Conservation (phyloP, 2,888 invertebrate genomes). For the Alentia gelatinosa region DNA sequence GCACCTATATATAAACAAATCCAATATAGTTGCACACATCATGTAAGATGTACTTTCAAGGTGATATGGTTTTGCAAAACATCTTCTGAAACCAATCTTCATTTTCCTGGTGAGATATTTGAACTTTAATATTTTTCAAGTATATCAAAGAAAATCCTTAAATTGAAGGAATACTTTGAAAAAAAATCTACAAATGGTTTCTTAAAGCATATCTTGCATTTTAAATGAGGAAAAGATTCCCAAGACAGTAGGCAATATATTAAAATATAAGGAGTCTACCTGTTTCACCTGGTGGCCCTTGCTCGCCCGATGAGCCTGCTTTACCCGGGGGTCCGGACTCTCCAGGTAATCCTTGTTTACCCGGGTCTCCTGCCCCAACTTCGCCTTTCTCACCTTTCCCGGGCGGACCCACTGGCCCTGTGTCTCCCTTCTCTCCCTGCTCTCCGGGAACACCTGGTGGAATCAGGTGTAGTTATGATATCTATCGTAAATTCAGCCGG, state of each 20-base stretch:
- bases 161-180: too few relatives aligned
- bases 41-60: too few relatives aligned
- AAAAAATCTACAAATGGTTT: too few relatives aligned
- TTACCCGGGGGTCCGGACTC: background rate
- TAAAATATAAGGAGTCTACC: background rate
- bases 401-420: background rate
- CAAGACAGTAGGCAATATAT: background rate
- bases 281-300: background rate
- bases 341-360: constrained; percentile 55
- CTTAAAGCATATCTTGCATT: background rate
- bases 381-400: constrained; percentile 59
- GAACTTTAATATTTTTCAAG: too few relatives aligned
- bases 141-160: too few relatives aligned
- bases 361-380: background rate
- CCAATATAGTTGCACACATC: too few relatives aligned
- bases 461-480: too few relatives aligned
- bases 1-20: too few relatives aligned
- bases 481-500: too few relatives aligned
- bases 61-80: too few relatives aligned
- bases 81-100: too few relatives aligned
- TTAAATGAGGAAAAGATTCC: background rate
- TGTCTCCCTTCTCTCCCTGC: constrained; percentile 25
- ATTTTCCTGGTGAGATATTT: too few relatives aligned
- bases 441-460: constrained; percentile 43
- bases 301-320: background rate